A percentile compares a stretch with the other conserved stretches of the same genome.
These are phyloP conservation scores for Lepidothrix coronata DNA, from an alignment of 2,113 vertebrate species.

Conservation along the genomic window DNA sequence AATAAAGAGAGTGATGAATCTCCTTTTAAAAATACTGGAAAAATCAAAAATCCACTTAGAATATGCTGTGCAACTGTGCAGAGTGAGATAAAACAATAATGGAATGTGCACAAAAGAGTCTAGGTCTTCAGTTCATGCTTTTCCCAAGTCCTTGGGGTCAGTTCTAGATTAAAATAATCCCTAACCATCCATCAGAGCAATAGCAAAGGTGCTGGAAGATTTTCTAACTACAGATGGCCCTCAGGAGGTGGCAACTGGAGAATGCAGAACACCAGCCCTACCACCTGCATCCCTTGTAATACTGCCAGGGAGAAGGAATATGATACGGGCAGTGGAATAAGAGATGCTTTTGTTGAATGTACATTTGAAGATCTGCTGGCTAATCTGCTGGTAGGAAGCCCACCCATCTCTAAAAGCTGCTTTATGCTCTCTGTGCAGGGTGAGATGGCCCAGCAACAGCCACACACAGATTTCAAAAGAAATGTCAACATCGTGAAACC, in stretches of 20 bases:
- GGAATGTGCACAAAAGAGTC: background rate
- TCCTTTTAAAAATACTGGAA: background rate
- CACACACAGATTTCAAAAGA: background rate
- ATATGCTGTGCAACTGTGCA: background rate
- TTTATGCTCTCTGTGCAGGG: background rate
- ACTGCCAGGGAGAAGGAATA: background rate
- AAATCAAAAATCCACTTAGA: background rate
- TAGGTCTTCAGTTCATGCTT: background rate
- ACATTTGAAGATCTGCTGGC: background rate
- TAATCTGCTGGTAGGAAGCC: background rate
- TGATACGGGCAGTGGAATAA: background rate
- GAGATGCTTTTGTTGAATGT: background rate
- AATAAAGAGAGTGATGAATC: background rate
- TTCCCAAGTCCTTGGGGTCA: background rate
- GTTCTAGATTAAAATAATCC: background rate
- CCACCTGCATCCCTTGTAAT: background rate
- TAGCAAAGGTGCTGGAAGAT: slow-evolving; percentile 1
- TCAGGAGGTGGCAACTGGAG: slow-evolving; percentile 15
- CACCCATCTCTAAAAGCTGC: background rate
- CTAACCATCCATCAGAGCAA: background rate
- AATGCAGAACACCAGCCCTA: background rate
- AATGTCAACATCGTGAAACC: background rate
- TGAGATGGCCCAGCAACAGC: background rate
- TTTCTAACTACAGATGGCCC: slow-evolving; percentile 25
- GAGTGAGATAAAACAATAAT: background rate